Base-by-base conservation (phyloP, 2,113 vertebrate species). In the Mirounga angustirostris region DNA sequence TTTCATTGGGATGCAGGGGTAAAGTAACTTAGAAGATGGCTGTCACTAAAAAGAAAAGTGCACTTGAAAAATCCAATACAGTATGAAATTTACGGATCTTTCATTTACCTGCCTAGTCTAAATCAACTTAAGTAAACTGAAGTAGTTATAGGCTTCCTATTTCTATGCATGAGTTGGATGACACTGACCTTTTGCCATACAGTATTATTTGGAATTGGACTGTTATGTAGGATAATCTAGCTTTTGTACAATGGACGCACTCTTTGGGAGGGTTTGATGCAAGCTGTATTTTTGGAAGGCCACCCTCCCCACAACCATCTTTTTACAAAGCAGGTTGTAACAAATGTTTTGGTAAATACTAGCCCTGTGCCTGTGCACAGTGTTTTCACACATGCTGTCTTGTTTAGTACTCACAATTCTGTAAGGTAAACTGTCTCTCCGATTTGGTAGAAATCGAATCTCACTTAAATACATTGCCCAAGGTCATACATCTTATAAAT, bases 401-500 rank as follows among this genome's bases (percentile, higher is more conserved):
- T 26, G 50, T 82, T 97, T 91, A 67, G 19, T 89, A 21, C 22
- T 95, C 30, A 89, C 40, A 76, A 90, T 21, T 89, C 30, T n/a
- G 22, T 76, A 76, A 92, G 67, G 74, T 7, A 90, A 85, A 89
- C 50, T 43, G 28, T 87, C 50, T 58, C 7, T 43, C 21, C 54
- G 21, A 76, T 33, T 88, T 93, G 82, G 89, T 1, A 89, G 56
- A 95, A 92, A 84, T 33, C 1, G 33, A 87, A 81, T 73, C 58
- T 92, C 74, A 78, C 80, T 96, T 94, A 96, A 86, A 92, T 87
- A 87, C 5, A 88, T 24, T 24, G 52, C 15, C 65, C 89, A 92
- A 86, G 56, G 84, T 94, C 79, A 97, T 21, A 93, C 5, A 85
- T 50, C 18, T 84, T 96, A 4, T 79, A 95, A 95, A 58, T 13